phyloP scores from a whole-genome alignment of 2,797 vertebrate genomes.

The Mormyrus hasselquistii region DNA sequence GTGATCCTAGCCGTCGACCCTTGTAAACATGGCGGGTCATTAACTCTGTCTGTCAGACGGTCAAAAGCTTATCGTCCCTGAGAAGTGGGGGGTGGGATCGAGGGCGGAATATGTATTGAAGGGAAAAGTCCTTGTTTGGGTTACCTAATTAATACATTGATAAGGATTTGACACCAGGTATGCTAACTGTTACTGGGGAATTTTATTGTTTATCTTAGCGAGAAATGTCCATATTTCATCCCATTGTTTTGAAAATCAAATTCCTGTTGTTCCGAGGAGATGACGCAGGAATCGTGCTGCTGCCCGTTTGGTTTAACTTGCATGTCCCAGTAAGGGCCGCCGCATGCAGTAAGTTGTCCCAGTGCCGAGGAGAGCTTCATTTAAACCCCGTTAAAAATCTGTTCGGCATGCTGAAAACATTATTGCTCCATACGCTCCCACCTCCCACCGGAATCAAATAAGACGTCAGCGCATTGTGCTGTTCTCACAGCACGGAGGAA shows the following conservation, averaged over 20 bases:
- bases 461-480: constrained; percentile 59
- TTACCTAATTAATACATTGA: neutral
- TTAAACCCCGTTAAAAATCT: constrained; percentile 64
- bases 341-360: constrained; percentile 53
- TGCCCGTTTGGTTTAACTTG: constrained; percentile 57
- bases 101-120: neutral
- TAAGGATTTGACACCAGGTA: neutral
- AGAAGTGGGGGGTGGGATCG: neutral
- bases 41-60: constrained; percentile 44
- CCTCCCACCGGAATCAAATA: constrained; percentile 52
- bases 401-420: constrained; percentile 59
- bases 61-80: constrained; percentile 25
- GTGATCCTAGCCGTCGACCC: constrained; percentile 34
- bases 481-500: constrained; percentile 35
- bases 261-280: constrained; percentile 39
- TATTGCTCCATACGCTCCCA: constrained; percentile 49
- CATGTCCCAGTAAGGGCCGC: constrained; percentile 49
- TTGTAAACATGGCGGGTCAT: constrained; percentile 54
- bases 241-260: constrained; percentile 26
- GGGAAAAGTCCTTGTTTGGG: neutral
- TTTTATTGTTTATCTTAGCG: neutral
- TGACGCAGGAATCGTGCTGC: constrained; percentile 44
- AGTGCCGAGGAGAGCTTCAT: constrained; percentile 56
- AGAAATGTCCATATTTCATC: neutral
- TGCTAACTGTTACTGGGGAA: neutral